Percentiles rank a stretch among this genome's conserved stretches.
Conservation (phyloP, 2,888 invertebrate species). For the Chrysolina americana region DNA sequence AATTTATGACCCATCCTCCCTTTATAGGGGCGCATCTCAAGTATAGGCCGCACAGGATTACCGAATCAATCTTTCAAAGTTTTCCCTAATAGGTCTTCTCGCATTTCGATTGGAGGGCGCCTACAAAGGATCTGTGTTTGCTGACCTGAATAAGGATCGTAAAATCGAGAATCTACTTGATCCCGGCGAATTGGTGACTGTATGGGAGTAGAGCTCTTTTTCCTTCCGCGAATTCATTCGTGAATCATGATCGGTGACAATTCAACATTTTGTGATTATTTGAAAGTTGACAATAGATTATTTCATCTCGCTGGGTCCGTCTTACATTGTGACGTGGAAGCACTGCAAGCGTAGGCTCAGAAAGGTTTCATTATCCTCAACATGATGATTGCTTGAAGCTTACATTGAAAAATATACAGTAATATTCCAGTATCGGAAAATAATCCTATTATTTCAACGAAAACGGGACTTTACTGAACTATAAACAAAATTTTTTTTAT, state of each 20-base stretch:
- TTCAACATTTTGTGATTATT: background rate
- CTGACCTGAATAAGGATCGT: constrained; percentile 48
- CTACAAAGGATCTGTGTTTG: constrained; percentile 41
- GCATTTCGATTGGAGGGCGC: constrained; percentile 46
- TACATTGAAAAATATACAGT: too few relatives aligned
- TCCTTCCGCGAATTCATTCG: background rate
- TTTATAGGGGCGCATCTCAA: constrained; percentile 53
- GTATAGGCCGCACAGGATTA: constrained; percentile 46
- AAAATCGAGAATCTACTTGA: constrained; percentile 36
- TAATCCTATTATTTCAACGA: too few relatives aligned
- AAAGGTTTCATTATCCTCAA: too few relatives aligned
- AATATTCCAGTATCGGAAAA: too few relatives aligned
- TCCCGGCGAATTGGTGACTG: constrained; percentile 4
- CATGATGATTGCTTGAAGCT: too few relatives aligned
- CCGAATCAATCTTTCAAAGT: constrained; percentile 54
- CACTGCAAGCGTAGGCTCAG: too few relatives aligned
- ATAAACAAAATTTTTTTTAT: too few relatives aligned
- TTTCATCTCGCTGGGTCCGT: too few relatives aligned
- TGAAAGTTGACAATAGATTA: too few relatives aligned
- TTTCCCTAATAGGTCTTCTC: constrained; percentile 49
- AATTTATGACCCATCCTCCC: constrained; percentile 59
- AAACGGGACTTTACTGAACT: too few relatives aligned
- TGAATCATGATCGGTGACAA: too few relatives aligned
- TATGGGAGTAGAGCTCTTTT: background rate
- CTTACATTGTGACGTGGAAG: too few relatives aligned